Evolutionary conservation across 2,888 invertebrate species (phyloP), one percentile per base, ranked within the genome.

Genomic region (Archips crataeganus): DNA sequence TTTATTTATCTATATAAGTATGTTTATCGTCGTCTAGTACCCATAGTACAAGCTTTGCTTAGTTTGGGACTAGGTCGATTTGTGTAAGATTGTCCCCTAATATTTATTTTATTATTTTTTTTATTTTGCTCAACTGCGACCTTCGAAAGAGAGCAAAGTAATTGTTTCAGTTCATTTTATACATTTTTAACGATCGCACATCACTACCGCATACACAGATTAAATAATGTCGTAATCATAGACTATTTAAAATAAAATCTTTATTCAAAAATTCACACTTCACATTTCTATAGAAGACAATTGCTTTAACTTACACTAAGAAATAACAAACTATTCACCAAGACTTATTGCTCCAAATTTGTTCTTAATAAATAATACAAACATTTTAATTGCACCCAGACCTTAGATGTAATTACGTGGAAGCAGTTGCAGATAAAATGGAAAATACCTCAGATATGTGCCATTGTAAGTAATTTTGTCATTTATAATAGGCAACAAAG

Each of bases 191-290:
- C 23, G 23, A 23, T 23, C 23, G 23, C 23, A 23, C 23, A 23
- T 23, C 23, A 23, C 23, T 23, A 23, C 23, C 8, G 42, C 42
- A 3, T 11, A 3, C 45, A 54, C 2, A 54, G 5, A 23, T 8
- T 15, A 49, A 68, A 68, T 64, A 73, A 73, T 49, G 66, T 61
- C 2, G 49, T 45, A 39, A 39, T 67, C 75, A 82, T 79, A 79
- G 71, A 42, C 61, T 59, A 75, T 83, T 89, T 87, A 92, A 93
- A 93, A 92, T 91, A 93, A 91, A 92, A 88, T 91, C 87, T 92
- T 93, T 93, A 92, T 91, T 93, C 23, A 64, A 74, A 88, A 93
- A 90, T 89, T 90, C 93, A 93, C 93, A 92, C 93, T 86, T 84
- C 85, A 87, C 85, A 88, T 86, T 82, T 85, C 83, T 84, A 85